Percentiles rank a stretch among this genome's conserved stretches.
Evolutionary conservation across 2,113 vertebrate genomes (phyloP).

Genomic region (Ammospiza caudacuta): DNA sequence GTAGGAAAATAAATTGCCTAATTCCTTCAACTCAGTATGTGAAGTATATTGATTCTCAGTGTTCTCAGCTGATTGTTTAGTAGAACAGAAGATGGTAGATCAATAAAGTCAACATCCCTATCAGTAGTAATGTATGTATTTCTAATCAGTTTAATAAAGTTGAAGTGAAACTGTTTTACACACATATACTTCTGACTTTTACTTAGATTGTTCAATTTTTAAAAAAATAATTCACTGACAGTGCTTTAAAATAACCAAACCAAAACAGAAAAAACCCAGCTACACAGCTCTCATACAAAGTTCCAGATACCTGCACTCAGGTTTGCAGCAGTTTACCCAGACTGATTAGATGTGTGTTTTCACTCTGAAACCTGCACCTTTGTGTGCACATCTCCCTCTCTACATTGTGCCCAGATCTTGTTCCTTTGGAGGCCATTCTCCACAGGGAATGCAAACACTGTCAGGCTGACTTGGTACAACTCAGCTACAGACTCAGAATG

Average conservation of each 20-base stretch:
- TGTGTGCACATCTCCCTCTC: background rate
- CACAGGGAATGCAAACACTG: rapidly evolving
- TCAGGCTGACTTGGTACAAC: background rate
- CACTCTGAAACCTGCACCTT: background rate
- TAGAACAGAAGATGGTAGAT: background rate
- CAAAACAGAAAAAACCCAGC: rapidly evolving
- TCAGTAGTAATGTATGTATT: background rate
- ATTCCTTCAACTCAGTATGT: background rate
- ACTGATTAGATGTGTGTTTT: background rate
- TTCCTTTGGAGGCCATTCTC: background rate
- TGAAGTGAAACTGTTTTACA: background rate
- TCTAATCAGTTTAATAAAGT: background rate
- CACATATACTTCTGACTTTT: background rate
- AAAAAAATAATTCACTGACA: background rate
- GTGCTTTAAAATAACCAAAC: background rate
- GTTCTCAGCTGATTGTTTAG: background rate
- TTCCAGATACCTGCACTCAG: background rate
- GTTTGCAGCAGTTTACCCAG: background rate
- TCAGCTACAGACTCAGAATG: background rate
- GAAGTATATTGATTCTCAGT: background rate
- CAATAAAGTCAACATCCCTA: background rate
- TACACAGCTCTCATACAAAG: background rate
- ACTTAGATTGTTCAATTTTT: background rate
- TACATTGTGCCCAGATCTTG: background rate
- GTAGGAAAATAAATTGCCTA: background rate